Percentiles rank a stretch among this genome's conserved stretches.
Conservation (phyloP, 2,797 vertebrate species). For the Todus mexicanus region DNA sequence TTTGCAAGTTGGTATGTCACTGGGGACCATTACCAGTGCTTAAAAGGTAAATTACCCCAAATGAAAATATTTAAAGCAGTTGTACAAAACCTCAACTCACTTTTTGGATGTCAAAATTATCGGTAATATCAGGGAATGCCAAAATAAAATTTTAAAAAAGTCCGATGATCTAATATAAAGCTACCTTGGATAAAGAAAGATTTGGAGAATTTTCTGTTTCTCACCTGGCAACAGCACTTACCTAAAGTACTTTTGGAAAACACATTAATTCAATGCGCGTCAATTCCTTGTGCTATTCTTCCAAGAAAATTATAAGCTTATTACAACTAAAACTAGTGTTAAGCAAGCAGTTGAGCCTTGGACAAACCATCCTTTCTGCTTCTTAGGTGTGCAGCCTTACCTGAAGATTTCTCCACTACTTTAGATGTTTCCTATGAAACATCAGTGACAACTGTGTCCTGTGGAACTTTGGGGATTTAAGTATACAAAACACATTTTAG, state of each 20-base stretch:
- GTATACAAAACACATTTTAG: slow-evolving; percentile 15
- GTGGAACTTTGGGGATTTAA: background rate
- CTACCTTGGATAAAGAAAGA: background rate
- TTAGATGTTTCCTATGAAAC: background rate
- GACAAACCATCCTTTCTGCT: background rate
- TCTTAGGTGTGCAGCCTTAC: background rate
- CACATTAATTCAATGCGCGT: background rate
- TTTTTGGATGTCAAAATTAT: background rate
- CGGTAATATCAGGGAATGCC: background rate
- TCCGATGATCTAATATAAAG: background rate
- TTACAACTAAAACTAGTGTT: background rate
- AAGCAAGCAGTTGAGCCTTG: background rate
- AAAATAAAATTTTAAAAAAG: background rate
- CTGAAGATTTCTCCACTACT: background rate
- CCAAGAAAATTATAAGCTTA: background rate
- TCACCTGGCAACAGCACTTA: background rate
- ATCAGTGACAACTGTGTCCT: background rate
- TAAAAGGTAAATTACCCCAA: background rate
- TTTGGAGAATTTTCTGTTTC: background rate
- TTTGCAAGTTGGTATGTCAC: background rate
- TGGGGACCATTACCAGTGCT: background rate
- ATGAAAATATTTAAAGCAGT: background rate
- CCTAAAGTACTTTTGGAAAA: background rate
- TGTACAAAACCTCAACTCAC: background rate
- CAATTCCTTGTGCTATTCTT: background rate